Percentiles rank a stretch among this genome's conserved stretches.
phyloP scores from a whole-genome alignment of 2,797 vertebrate species.

The Nannoperca australis region DNA sequence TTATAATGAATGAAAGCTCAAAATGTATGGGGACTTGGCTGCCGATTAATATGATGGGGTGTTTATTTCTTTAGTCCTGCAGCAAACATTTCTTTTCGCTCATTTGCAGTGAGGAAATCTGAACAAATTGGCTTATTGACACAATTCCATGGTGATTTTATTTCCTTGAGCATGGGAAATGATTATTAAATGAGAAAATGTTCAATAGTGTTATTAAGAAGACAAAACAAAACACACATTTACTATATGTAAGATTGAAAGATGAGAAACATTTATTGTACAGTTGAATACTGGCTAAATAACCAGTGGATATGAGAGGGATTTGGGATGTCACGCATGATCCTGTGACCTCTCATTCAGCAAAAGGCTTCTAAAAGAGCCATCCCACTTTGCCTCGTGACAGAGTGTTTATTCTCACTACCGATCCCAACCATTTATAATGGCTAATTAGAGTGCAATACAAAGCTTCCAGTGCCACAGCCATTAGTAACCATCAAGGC shows the following conservation, averaged over 20 bases:
- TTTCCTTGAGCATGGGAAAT: neutral
- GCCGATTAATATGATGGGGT: neutral
- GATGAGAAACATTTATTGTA: neutral
- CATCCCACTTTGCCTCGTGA: constrained; percentile 43
- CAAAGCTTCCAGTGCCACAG: constrained; percentile 69
- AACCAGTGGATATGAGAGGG: constrained; percentile 10
- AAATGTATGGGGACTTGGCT: neutral
- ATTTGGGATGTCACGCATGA: constrained; percentile 19
- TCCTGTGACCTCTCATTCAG: constrained; percentile 28
- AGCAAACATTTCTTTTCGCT: neutral
- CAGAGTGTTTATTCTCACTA: constrained; percentile 43
- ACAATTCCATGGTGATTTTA: neutral
- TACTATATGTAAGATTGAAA: constrained; percentile 2
- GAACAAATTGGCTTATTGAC: neutral
- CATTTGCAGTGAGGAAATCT: neutral
- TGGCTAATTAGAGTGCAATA: constrained; percentile 79
- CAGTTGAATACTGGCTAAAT: constrained; percentile 10
- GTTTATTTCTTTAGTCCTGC: neutral
- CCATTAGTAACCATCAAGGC: constrained; percentile 80
- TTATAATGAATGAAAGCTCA: neutral
- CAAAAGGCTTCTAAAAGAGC: constrained; percentile 17
- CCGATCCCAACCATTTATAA: constrained; percentile 70
- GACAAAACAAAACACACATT: neutral
- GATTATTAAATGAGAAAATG: neutral
- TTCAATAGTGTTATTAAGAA: neutral